A percentile compares a stretch with the other conserved stretches of the same genome.
phyloP scores from a whole-genome alignment of 2,797 vertebrate genomes.

The Leucoraja ocellata region DNA sequence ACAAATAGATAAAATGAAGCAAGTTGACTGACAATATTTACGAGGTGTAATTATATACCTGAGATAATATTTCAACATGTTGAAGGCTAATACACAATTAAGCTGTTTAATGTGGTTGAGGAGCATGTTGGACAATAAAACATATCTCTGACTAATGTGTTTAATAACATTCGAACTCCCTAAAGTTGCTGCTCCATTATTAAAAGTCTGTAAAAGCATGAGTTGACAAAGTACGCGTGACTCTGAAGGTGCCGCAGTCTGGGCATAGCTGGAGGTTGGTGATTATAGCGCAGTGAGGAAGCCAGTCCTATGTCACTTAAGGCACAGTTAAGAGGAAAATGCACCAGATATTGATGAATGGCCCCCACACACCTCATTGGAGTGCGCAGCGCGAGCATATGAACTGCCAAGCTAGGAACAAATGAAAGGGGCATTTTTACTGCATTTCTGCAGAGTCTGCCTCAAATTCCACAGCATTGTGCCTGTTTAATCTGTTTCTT shows the following conservation, averaged over 20 bases:
- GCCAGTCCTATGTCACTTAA: background rate
- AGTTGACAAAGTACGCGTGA: background rate
- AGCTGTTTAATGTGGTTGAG: background rate
- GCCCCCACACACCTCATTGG: background rate
- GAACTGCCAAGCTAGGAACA: background rate
- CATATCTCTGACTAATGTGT: background rate
- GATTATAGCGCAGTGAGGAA: background rate
- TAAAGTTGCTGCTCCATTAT: background rate
- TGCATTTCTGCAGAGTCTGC: background rate
- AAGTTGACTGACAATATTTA: background rate
- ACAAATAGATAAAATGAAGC: background rate
- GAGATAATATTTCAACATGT: background rate
- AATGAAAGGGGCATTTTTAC: background rate
- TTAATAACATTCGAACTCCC: conserved; percentile 31
- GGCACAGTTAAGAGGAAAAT: background rate
- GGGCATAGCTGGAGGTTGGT: background rate
- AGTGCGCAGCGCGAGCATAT: background rate
- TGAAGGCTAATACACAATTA: background rate
- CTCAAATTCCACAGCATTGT: background rate
- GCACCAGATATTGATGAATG: background rate
- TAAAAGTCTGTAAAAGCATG: background rate
- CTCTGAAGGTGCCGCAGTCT: background rate
- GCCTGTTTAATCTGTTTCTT: background rate
- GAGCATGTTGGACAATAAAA: conserved; percentile 6
- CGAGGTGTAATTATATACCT: conserved; percentile 10